Conservation (phyloP, 2,888 invertebrate species). For the Elegia similella region DNA sequence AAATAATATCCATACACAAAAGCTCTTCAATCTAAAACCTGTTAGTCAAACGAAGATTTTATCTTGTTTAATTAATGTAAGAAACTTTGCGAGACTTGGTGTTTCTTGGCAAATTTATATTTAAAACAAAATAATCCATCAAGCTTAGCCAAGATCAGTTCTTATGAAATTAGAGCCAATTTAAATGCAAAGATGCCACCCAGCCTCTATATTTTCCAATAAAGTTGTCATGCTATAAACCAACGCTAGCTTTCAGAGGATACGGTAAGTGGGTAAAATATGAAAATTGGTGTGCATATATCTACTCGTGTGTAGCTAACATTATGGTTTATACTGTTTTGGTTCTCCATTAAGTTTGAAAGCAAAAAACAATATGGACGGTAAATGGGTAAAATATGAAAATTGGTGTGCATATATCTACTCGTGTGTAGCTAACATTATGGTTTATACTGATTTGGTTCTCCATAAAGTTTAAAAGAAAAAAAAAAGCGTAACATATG, state of each 20-base stretch:
- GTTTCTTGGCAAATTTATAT: conserved; percentile 4
- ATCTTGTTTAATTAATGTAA: conserved; percentile 2
- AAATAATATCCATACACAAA: background rate
- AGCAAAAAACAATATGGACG: no score
- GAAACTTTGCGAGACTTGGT: background rate
- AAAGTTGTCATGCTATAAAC: conserved; percentile 44
- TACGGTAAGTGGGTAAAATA: background rate
- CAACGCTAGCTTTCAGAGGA: conserved; percentile 14
- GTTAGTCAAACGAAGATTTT: background rate
- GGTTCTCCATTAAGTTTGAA: no score
- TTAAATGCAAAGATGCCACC: conserved; percentile 63
- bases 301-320: no score
- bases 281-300: no score
- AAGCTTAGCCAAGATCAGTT: conserved; percentile 10
- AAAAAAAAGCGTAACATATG: no score
- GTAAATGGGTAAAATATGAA: no score
- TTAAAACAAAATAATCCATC: conserved; percentile 28
- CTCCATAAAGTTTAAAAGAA: no score
- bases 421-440: no score
- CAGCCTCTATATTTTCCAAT: conserved; percentile 54
- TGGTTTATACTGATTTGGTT: no score
- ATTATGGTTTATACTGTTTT: no score
- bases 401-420: no score
- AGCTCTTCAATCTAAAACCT: background rate
- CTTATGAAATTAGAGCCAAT: conserved; percentile 42